Evolutionary conservation across 2,797 vertebrate genomes (phyloP).

Genomic region (Podargus strigoides): DNA sequence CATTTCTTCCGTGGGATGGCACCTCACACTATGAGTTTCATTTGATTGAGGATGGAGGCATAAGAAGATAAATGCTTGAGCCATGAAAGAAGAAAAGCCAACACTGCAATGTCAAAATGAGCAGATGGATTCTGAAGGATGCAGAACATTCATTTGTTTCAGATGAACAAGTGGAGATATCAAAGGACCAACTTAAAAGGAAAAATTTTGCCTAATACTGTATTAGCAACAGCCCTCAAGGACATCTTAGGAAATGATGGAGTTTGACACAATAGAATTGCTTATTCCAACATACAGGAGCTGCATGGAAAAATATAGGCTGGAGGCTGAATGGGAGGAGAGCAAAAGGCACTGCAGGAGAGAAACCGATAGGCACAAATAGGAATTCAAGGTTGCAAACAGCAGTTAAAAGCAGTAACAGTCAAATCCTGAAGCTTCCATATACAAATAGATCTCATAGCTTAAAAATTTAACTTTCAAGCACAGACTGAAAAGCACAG

Average conservation of each 20-base stretch:
- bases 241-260: background rate
- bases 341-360: background rate
- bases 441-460: background rate
- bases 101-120: background rate
- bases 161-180: background rate
- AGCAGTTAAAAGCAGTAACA: background rate
- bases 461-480: background rate
- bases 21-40: background rate
- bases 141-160: background rate
- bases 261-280: background rate
- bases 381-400: background rate
- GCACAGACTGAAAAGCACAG: background rate
- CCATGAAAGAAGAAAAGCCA: background rate
- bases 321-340: background rate
- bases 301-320: background rate
- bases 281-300: background rate
- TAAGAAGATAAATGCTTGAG: background rate
- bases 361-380: background rate
- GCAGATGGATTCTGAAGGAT: background rate
- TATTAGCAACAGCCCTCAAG: background rate
- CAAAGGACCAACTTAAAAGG: background rate
- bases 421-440: background rate
- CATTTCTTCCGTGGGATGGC: background rate
- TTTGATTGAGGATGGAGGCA: background rate
- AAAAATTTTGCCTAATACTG: background rate